Evolutionary conservation across 2,888 invertebrate genomes (phyloP).

Genomic region (Volucella bombylans): DNA sequence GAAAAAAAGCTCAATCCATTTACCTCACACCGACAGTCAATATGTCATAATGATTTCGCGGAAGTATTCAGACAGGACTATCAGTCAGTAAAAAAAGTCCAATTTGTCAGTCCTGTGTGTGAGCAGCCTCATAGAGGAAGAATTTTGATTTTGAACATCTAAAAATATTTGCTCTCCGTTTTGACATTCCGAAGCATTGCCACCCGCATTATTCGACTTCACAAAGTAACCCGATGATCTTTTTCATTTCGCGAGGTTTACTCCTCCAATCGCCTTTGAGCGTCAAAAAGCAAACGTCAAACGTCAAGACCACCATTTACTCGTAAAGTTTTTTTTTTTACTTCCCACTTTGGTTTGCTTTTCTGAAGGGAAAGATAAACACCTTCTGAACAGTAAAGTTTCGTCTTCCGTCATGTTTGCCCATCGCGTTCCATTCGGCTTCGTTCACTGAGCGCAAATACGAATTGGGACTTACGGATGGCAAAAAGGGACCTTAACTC

Average conservation of each 20-base stretch:
- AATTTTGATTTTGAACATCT: slow-evolving; percentile 44
- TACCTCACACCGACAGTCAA: too few relatives aligned
- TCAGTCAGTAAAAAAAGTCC: too few relatives aligned
- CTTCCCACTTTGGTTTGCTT: neutral
- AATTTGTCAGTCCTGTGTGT: too few relatives aligned
- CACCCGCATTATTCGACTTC: slow-evolving; percentile 22
- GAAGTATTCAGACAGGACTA: too few relatives aligned
- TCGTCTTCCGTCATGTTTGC: slow-evolving; percentile 70
- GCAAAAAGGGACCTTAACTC: slow-evolving; percentile 60
- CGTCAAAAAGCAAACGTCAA: slow-evolving; percentile 20
- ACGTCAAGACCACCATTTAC: slow-evolving; percentile 50
- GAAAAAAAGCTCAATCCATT: too few relatives aligned
- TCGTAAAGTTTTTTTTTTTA: slow-evolving; percentile 13
- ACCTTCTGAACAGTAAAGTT: too few relatives aligned
- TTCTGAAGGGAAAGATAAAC: slow-evolving; percentile 53
- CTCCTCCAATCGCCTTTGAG: slow-evolving; percentile 67
- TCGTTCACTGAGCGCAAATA: slow-evolving; percentile 73
- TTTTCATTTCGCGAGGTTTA: slow-evolving; percentile 65
- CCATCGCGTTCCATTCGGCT: slow-evolving; percentile 61
- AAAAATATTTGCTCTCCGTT: slow-evolving; percentile 51
- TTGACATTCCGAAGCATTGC: slow-evolving; percentile 35
- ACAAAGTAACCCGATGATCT: slow-evolving; percentile 65
- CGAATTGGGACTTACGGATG: slow-evolving; percentile 72
- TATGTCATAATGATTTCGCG: too few relatives aligned
- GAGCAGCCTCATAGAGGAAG: too few relatives aligned